phyloP scores from a whole-genome alignment of 2,888 invertebrate genomes.

The Luperina nickerlii region DNA sequence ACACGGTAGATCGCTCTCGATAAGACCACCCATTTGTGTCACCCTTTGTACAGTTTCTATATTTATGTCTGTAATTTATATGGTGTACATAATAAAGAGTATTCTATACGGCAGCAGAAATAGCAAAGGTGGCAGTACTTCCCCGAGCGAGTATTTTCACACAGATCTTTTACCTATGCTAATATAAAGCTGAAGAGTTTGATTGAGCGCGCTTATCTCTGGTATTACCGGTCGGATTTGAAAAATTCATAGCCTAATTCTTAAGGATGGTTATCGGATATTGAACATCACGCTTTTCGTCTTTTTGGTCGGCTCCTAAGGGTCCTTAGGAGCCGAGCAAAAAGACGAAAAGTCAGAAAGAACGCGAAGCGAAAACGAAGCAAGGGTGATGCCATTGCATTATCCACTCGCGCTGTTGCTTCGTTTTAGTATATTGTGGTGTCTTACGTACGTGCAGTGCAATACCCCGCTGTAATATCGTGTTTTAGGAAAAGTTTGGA shows the following conservation, averaged over 20 bases:
- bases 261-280: slow-evolving; percentile 1
- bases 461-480: background rate
- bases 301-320: too few relatives aligned
- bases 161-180: background rate
- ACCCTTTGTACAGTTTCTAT: too few relatives aligned
- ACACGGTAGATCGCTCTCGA: background rate
- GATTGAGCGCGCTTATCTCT: background rate
- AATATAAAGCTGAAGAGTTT: background rate
- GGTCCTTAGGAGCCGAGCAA: background rate
- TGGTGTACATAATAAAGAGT: too few relatives aligned
- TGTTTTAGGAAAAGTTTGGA: background rate
- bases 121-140: background rate
- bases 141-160: background rate
- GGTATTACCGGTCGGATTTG: background rate
- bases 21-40: too few relatives aligned
- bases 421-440: background rate
- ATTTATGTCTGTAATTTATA: too few relatives aligned
- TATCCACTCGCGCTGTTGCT: too few relatives aligned
- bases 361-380: background rate
- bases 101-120: background rate
- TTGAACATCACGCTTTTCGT: background rate
- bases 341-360: background rate
- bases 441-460: too few relatives aligned
- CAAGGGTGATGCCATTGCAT: background rate
- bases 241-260: slow-evolving; percentile 2